Percentiles rank a stretch among this genome's conserved stretches.
Evolutionary conservation across 2,888 invertebrate species (phyloP).

Genomic region (Callyntrura guangdongensis): DNA sequence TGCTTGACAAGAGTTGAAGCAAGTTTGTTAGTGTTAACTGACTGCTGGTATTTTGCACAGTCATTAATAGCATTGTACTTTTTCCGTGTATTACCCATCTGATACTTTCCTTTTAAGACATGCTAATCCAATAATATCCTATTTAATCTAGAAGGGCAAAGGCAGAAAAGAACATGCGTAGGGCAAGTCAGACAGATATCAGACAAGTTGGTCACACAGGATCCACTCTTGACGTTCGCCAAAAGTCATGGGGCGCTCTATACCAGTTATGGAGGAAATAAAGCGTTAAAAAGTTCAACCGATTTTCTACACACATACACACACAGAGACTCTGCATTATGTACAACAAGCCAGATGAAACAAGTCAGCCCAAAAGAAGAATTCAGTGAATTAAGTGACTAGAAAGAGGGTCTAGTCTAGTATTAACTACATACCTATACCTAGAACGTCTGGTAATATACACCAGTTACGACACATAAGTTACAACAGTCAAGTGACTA

Average conservation of each 20-base stretch:
- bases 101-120: neutral
- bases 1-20: too few relatives aligned
- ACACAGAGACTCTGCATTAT: too few relatives aligned
- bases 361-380: neutral
- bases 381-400: slow-evolving; percentile 42
- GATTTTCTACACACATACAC: too few relatives aligned
- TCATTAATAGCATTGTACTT: too few relatives aligned
- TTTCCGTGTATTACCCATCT: too few relatives aligned
- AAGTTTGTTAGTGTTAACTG: too few relatives aligned
- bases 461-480: too few relatives aligned
- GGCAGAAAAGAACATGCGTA: neutral
- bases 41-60: too few relatives aligned
- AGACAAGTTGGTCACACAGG: too few relatives aligned
- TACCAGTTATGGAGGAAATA: neutral
- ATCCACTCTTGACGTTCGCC: neutral
- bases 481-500: too few relatives aligned
- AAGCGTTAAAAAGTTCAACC: neutral
- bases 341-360: neutral
- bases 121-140: slow-evolving; percentile 23
- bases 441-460: too few relatives aligned
- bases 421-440: slow-evolving; percentile 20
- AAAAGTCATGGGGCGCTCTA: neutral
- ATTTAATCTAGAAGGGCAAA: neutral
- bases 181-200: neutral
- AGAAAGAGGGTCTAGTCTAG: slow-evolving; percentile 36